Evolutionary conservation across 2,888 invertebrate species (phyloP).

Genomic region (Trisateles emortualis): DNA sequence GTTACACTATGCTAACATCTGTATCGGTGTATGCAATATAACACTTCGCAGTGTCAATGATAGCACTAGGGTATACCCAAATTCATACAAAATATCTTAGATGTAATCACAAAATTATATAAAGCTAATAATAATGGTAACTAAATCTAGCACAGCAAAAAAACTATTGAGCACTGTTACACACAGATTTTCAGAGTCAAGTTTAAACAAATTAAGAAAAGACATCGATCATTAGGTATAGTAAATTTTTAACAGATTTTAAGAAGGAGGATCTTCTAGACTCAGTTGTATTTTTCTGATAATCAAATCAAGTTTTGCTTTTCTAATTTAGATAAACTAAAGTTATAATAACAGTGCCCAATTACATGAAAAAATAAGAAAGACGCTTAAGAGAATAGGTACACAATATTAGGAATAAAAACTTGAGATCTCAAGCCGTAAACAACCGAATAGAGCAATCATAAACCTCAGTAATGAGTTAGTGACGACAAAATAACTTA

Average conservation of each 20-base stretch:
- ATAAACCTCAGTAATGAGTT: constrained; percentile 32
- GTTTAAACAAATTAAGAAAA: too few relatives aligned
- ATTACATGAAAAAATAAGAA: constrained; percentile 42
- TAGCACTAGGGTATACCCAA: constrained; percentile 10
- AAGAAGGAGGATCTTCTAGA: too few relatives aligned
- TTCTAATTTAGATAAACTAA: too few relatives aligned
- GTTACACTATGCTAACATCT: constrained; percentile 12
- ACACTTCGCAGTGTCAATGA: not conserved
- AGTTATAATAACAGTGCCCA: constrained; percentile 15
- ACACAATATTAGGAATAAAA: constrained; percentile 45
- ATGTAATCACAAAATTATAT: constrained; percentile 31
- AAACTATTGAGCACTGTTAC: constrained; percentile 25
- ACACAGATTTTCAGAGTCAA: too few relatives aligned
- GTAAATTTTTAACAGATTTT: too few relatives aligned
- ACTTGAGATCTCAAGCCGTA: constrained; percentile 46
- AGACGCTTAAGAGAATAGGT: constrained; percentile 42
- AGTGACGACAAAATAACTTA: constrained; percentile 31
- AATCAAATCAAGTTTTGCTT: too few relatives aligned
- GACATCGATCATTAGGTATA: too few relatives aligned
- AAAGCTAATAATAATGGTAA: constrained; percentile 49
- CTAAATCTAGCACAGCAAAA: constrained; percentile 50
- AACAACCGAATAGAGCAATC: constrained; percentile 30
- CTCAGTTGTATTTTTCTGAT: too few relatives aligned
- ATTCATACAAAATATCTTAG: constrained; percentile 18
- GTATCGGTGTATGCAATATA: constrained; percentile 1